phyloP scores from a whole-genome alignment of 2,113 vertebrate genomes.

The Xiphorhynchus elegans region DNA sequence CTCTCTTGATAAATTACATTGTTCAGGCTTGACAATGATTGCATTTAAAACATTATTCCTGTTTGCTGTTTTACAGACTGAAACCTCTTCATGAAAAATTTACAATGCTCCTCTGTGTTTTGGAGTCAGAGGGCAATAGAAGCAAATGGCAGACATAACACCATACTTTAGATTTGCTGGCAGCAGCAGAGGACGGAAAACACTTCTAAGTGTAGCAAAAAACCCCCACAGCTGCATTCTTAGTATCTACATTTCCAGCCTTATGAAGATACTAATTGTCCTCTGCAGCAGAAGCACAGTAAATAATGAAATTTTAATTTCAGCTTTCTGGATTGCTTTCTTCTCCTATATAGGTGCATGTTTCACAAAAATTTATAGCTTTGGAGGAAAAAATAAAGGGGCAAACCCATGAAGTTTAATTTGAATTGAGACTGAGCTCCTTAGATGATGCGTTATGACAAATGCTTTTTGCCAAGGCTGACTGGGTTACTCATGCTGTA shows the following conservation, averaged over 20 bases:
- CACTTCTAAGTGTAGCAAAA: constrained; percentile 67
- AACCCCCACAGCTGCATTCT: constrained; percentile 58
- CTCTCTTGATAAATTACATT: constrained; percentile 99
- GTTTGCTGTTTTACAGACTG: constrained; percentile 91
- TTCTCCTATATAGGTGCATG: constrained; percentile 80
- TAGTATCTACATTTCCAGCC: constrained; percentile 77
- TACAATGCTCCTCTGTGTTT: constrained; percentile 92
- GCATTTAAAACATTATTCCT: constrained; percentile 99
- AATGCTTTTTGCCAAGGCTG: constrained; percentile 89
- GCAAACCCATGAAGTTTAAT: constrained; percentile 86
- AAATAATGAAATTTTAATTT: constrained; percentile 98
- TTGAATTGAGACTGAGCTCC: constrained; percentile 84
- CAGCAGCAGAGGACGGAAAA: constrained; percentile 75
- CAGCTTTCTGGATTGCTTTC: constrained; percentile 80
- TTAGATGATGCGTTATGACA: constrained; percentile 87
- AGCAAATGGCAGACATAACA: constrained; percentile 81
- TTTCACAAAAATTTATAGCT: constrained; percentile 84
- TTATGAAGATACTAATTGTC: constrained; percentile 95
- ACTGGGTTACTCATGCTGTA: constrained; percentile 84
- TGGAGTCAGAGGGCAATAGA: constrained; percentile 87
- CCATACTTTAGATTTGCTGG: constrained; percentile 80
- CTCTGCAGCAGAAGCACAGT: constrained; percentile 83
- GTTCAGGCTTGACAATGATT: constrained; percentile 99
- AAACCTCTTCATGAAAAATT: constrained; percentile 96
- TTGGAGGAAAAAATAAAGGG: constrained; percentile 79